Evolutionary conservation across 2,113 vertebrate genomes (phyloP), one percentile per base, ranked within the genome.

Genomic region (Epinephelus fuscoguttatus): DNA sequence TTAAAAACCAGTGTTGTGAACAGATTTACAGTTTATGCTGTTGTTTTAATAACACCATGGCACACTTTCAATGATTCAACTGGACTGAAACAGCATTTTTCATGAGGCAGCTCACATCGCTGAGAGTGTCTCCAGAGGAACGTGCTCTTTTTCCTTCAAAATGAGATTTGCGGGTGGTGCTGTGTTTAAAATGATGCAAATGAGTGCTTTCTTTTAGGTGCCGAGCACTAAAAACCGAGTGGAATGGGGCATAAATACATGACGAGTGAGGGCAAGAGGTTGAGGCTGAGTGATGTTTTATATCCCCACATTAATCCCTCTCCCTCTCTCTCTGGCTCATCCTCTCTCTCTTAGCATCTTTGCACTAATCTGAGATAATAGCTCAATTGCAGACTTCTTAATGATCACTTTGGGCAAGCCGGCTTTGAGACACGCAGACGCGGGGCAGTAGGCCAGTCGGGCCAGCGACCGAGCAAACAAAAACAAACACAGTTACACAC

Each of bases 311-410:
- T 82, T 89, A 93, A 90, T 89, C 83, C 79, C 49, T 18, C 49
- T 61, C 61, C 67, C 66, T 47, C 60, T 13, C 60, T 27, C 27
- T 42, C 25, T 23, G 13, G 49, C 77, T 63, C 68, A 27, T 33
- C 33, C 70, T 66, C 83, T 40, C 75, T 73, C 69, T 60, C 63
- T 68, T 66, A 81, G 88, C 86, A 66, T 80, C 18, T 93, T 85
- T 91, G 82, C 93, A 90, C 92, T 96, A 94, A 96, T 96, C 94
- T 94, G 92, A 93, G 90, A 89, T 94, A 95, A 94, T 94, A 95
- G 95, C 93, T 93, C 94, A 92, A 94, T 91, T 95, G 89, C 19
- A 88, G 93, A 86, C 92, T 93, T 95, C 95, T 95, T 92, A 94
- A 94, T 89, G 91, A 93, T 94, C 92, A 87, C 91, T 95, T 93